Conservation (phyloP, 2,797 vertebrate genomes). For the Dromococcyx pavoninus region DNA sequence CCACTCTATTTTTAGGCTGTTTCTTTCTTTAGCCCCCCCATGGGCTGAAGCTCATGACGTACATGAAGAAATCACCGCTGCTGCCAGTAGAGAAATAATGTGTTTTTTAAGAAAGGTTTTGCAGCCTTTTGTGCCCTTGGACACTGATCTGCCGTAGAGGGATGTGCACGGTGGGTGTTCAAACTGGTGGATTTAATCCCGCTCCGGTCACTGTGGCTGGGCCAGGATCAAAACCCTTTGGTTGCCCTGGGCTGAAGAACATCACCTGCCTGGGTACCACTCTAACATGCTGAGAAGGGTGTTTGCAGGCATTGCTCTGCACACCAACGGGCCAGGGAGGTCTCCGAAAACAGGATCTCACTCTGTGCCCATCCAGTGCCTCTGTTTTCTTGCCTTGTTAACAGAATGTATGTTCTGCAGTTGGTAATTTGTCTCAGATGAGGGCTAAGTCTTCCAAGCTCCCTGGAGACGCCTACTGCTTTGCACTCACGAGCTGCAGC, state of each 20-base stretch:
- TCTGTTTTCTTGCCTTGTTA: not conserved
- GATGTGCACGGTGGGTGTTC: not conserved
- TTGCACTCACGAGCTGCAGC: not conserved
- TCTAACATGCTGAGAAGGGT: not conserved
- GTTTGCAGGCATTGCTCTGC: not conserved
- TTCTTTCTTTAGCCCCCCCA: not conserved
- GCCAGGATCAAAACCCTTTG: not conserved
- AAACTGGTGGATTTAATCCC: not conserved
- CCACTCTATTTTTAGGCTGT: slow-evolving; percentile 44
- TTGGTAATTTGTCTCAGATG: not conserved
- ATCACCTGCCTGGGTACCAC: not conserved
- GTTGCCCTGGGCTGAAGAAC: not conserved
- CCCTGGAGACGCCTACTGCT: rapidly evolving
- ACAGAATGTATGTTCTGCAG: not conserved
- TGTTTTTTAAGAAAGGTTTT: not conserved
- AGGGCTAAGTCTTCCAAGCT: not conserved
- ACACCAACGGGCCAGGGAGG: not conserved
- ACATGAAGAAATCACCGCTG: not conserved
- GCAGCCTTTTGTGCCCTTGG: not conserved
- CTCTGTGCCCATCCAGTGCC: rapidly evolving
- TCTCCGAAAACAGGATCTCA: not conserved
- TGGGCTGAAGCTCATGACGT: not conserved
- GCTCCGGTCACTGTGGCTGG: not conserved
- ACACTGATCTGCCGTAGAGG: not conserved
- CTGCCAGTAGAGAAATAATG: not conserved